These are phyloP conservation scores for Ditylenchus dipsaci DNA, from an alignment of 1,140 invertebrate genomes.

Conservation along the genomic window DNA sequence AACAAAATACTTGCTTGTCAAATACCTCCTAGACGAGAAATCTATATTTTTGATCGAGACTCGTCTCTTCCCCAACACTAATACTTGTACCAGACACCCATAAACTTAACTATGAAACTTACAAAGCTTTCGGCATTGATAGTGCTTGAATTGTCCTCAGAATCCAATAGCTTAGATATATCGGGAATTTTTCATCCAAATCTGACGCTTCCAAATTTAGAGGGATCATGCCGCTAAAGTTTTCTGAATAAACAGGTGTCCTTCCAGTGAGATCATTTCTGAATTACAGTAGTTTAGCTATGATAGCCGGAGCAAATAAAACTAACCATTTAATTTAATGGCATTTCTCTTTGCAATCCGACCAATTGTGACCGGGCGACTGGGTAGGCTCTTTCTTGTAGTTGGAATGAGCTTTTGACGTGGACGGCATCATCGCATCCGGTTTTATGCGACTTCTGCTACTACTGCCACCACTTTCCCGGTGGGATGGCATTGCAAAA, in stretches of 20 bases:
- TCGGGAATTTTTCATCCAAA: neutral
- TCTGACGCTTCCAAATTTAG: neutral
- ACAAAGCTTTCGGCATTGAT: too few relatives aligned
- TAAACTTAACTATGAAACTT: too few relatives aligned
- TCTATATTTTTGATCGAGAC: too few relatives aligned
- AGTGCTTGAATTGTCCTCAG: too few relatives aligned
- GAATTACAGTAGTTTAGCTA: neutral
- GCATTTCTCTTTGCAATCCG: constrained; percentile 38
- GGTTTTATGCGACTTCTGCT: neutral
- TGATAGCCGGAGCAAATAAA: neutral
- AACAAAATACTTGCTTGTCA: too few relatives aligned
- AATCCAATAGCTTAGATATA: neutral
- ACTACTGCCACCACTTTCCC: neutral
- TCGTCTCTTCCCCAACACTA: too few relatives aligned
- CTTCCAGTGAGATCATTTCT: neutral
- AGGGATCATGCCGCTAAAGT: constrained; percentile 16
- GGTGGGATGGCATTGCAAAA: neutral
- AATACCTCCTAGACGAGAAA: too few relatives aligned
- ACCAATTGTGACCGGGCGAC: constrained; percentile 44
- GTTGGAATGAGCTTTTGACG: neutral
- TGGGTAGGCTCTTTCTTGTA: constrained; percentile 36
- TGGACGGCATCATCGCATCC: neutral
- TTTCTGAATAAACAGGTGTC: constrained; percentile 4
- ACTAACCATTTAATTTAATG: constrained; percentile 30
- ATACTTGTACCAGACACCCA: too few relatives aligned